Percentiles rank a stretch among this genome's conserved stretches.
phyloP scores from a whole-genome alignment of 2,888 invertebrate species.

The Drosophila hawaiiensis region DNA sequence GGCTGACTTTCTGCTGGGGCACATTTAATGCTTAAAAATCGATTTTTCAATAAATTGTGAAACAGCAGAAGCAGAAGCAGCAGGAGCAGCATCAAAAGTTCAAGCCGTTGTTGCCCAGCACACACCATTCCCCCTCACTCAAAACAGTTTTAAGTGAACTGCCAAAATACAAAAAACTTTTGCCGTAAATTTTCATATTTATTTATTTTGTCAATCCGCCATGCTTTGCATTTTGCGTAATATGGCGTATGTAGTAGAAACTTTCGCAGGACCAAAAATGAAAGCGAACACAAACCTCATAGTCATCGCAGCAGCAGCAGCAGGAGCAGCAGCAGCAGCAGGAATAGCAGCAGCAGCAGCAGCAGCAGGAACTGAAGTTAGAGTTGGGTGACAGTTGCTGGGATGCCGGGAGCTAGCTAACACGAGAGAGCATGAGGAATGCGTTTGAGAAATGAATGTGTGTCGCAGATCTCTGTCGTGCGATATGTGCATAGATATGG shows the following conservation, averaged over 20 bases:
- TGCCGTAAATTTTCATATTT: constrained; percentile 81
- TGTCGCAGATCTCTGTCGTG: constrained; percentile 64
- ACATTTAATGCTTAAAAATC: constrained; percentile 75
- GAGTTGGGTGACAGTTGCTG: constrained; percentile 8
- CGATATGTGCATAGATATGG: constrained; percentile 68
- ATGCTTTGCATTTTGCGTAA: constrained; percentile 68
- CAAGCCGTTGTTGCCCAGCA: constrained; percentile 60
- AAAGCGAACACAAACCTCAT: constrained; percentile 22
- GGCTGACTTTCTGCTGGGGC: constrained; percentile 49
- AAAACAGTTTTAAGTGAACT: constrained; percentile 67
- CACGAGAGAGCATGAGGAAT: constrained; percentile 50
- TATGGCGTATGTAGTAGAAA: constrained; percentile 65
- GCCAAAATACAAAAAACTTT: constrained; percentile 70
- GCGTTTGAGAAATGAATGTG: constrained; percentile 66
- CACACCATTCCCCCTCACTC: constrained; percentile 22
- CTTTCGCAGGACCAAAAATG: constrained; percentile 48
- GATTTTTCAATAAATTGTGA: constrained; percentile 79
- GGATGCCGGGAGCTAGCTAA: constrained; percentile 10
- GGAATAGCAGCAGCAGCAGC: neutral
- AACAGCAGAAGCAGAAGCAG: constrained; percentile 7
- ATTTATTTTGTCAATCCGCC: constrained; percentile 80
- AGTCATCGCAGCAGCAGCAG: neutral
- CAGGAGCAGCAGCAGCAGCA: neutral
- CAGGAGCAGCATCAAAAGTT: constrained; percentile 55
- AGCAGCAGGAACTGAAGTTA: neutral